phyloP scores from a whole-genome alignment of 2,888 invertebrate species.

The Metellina segmentata region DNA sequence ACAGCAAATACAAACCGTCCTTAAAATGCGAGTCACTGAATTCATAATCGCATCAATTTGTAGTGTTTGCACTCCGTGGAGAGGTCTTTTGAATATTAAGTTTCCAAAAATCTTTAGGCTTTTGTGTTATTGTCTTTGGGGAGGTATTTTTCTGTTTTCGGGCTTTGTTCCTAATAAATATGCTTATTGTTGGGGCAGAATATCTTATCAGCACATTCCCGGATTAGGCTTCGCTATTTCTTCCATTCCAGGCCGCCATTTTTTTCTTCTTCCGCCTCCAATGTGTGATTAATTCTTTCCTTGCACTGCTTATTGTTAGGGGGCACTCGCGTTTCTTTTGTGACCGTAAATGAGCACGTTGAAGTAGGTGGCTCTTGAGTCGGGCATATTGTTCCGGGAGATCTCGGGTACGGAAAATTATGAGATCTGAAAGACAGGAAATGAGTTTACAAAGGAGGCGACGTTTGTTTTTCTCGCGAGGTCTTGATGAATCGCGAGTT shows the following conservation, averaged over 20 bases:
- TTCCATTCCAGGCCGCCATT: not conserved
- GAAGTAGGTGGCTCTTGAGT: not conserved
- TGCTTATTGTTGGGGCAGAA: not conserved
- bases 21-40: constrained; percentile 23
- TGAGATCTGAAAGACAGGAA: not conserved
- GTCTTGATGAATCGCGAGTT: no score
- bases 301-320: not conserved
- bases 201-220: not conserved
- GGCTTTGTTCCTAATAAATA: not conserved
- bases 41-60: constrained; percentile 24
- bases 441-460: not conserved
- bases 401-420: not conserved
- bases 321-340: not conserved
- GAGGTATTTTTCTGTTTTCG: not conserved
- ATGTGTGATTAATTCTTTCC: not conserved
- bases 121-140: not conserved
- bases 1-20: constrained; percentile 42
- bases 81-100: not conserved
- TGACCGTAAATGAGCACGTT: not conserved
- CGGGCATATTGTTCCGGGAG: not conserved
- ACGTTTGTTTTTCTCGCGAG: no score
- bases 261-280: not conserved
- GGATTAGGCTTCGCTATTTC: not conserved
- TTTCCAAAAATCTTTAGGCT: not conserved
- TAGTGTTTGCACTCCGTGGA: constrained; percentile 3